A percentile compares a stretch with the other conserved stretches of the same genome.
phyloP scores from a whole-genome alignment of 2,113 vertebrate species.

The Antennarius striatus region DNA sequence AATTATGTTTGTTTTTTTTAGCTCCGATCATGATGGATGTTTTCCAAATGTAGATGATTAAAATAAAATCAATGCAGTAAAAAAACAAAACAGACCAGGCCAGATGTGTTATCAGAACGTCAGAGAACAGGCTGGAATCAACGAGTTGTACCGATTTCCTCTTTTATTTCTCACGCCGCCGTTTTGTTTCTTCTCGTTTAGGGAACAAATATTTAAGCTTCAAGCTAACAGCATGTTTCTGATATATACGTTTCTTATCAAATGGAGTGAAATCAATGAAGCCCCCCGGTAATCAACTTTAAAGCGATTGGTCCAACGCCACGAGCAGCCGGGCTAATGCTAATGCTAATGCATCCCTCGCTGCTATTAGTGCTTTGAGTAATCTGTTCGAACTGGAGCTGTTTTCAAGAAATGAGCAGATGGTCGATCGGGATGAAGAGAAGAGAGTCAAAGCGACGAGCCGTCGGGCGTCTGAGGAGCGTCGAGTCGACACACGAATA shows the following conservation, averaged over 20 bases:
- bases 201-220: neutral
- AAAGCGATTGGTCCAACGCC: slow-evolving; percentile 27
- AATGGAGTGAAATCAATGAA: slow-evolving; percentile 21
- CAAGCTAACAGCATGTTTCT: too few species aligned
- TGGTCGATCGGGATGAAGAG: slow-evolving; percentile 48
- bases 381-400: slow-evolving; percentile 41
- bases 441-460: slow-evolving; percentile 37
- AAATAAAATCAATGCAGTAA: slow-evolving; percentile 45
- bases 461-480: slow-evolving; percentile 41
- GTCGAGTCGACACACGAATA: neutral
- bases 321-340: slow-evolving; percentile 34
- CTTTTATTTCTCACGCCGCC: neutral
- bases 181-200: slow-evolving; percentile 15
- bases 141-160: neutral
- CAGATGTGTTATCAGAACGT: slow-evolving; percentile 17
- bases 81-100: too few species aligned
- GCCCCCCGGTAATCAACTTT: slow-evolving; percentile 36
- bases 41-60: slow-evolving; percentile 47
- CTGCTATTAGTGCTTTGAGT: slow-evolving; percentile 46
- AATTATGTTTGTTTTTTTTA: slow-evolving; percentile 29
- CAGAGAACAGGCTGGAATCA: too few species aligned
- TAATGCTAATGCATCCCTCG: slow-evolving; percentile 31
- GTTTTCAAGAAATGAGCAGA: slow-evolving; percentile 38
- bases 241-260: too few species aligned
- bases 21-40: slow-evolving; percentile 47